Evolutionary conservation across 2,888 invertebrate species (phyloP), one percentile per base, ranked within the genome.

Genomic region (Diarsia brunnea): DNA sequence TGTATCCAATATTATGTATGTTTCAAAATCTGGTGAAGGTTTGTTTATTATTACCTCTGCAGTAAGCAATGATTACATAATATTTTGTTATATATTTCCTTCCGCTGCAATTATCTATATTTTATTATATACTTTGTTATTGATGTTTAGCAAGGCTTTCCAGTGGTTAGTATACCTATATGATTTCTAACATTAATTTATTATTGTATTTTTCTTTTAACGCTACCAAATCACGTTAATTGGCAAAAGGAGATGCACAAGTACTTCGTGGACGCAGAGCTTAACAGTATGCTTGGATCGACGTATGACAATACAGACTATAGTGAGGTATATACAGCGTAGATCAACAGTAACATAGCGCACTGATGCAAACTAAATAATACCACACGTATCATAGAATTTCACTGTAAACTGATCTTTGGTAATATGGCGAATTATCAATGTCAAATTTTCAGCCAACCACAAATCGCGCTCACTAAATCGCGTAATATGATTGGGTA

Each of bases 181-280:
- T 91, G 83, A 89, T 92, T 91, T 88, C 84, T 90, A 90, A 91
- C 85, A 92, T 93, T 94, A 91, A 94, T 94, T 94, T 94, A 89
- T 92, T 92, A 86, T 92, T 94, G 90, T 95, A 93, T 95, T 95
- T 95, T 93, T 92, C 93, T 93, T 95, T 95, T 95, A 95, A 95
- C 94, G 96, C 95, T 93, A 95, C 94, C 95, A 92, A 94, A 92
- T 93, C 95, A 94, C 94, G 93, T 92, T 94, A 93, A 95, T 96
- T 95, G 95, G 95, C 96, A 96, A 97, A 97, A 98, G 98, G 97
- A 97, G 97, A 98, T 98, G 97, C 97, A 98, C 97, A 97, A 97
- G 95, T 98, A 98, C 97, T 98, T 97, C 97, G 97, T 98, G 97
- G 98, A 98, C 93, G 98, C 98, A 91, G 98, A 98, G 97, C 97